Base-by-base conservation (phyloP, 1,140 invertebrate species). In the Trichomalopsis sarcophagae region DNA sequence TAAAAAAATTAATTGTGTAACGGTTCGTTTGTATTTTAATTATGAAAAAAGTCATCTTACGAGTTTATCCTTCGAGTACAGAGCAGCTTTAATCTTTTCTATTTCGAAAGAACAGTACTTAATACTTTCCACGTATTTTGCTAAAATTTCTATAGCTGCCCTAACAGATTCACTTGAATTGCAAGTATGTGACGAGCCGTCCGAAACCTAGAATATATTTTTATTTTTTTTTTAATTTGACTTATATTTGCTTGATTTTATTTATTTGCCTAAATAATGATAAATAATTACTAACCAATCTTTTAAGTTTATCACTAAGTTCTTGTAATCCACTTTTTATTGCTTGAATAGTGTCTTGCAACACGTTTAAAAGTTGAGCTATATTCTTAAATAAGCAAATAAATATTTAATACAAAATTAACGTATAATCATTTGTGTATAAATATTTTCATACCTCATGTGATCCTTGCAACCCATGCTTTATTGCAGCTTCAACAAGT, bases 21-120 rank as follows among this genome's bases (percentile, higher is more conserved):
- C 2, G 13, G 3, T 71, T 21, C 1, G 6, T 66, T 71, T 27
- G 27, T 14, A 30, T 71, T 27, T 71, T 14, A 85, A 84, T 81
- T 36, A 47, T 14, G 81, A 13, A n/a, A 75, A 36, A 40, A 84
- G 86, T 74, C 17, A 36, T 88, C 88, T 91, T 87, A 93, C 92
- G 21, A 93, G 88, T 89, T 92, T 92, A 69, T 92, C 90, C 76
- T 93, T 93, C 11, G 91, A 91, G 69, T 84, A 87, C 13, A 92
- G 36, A 83, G 88, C 77, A 82, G 81, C 87, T 87, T 90, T 90
- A 10, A 93, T 83, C 84, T 91, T 88, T 33, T 90, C 89, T 27
- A 92, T 85, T 84, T 92, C 91, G n/a, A 86, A 81, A 27, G 76
- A 90, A 86, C 88, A 92, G 77, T 84, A 81, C 23, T 90, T 89